Conservation (phyloP, 1,140 invertebrate species). For the Drosophila ercepeae region DNA sequence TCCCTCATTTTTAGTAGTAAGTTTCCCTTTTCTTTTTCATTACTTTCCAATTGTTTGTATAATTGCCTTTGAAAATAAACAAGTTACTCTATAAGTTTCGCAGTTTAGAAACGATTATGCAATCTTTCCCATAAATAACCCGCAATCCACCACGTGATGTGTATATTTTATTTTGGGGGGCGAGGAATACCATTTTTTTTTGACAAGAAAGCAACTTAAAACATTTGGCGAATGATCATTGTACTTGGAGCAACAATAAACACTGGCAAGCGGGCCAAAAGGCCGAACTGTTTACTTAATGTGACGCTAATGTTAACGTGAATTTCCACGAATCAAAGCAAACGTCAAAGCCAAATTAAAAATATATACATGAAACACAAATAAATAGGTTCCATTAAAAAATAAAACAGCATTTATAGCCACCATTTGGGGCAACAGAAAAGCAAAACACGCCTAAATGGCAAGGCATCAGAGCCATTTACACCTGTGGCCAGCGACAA, state of each 20-base stretch:
- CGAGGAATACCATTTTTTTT: slow-evolving; percentile 18
- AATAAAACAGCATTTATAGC: slow-evolving; percentile 48
- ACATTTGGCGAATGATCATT: slow-evolving; percentile 50
- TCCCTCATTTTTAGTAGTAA: no score
- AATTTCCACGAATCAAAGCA: slow-evolving; percentile 57
- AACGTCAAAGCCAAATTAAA: slow-evolving; percentile 47
- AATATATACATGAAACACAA: slow-evolving; percentile 41
- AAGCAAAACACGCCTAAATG: slow-evolving; percentile 56
- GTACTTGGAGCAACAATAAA: slow-evolving; percentile 45
- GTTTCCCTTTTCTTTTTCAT: neutral
- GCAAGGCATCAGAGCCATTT: slow-evolving; percentile 29
- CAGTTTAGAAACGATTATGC: slow-evolving; percentile 20
- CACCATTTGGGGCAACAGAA: slow-evolving; percentile 39
- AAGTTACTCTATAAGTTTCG: neutral
- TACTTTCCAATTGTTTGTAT: neutral
- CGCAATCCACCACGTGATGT: slow-evolving; percentile 12
- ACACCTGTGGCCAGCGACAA: slow-evolving; percentile 45
- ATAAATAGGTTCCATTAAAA: slow-evolving; percentile 56
- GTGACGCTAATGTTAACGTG: slow-evolving; percentile 42
- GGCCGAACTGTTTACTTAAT: slow-evolving; percentile 49
- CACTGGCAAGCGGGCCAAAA: slow-evolving; percentile 16
- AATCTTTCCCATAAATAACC: slow-evolving; percentile 31
- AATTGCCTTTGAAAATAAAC: slow-evolving; percentile 2
- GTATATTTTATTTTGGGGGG: slow-evolving; percentile 24
- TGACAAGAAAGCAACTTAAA: slow-evolving; percentile 47